Evolutionary conservation across 2,888 invertebrate genomes (phyloP), one percentile per base, ranked within the genome.

Genomic region (Perdita meconis): DNA sequence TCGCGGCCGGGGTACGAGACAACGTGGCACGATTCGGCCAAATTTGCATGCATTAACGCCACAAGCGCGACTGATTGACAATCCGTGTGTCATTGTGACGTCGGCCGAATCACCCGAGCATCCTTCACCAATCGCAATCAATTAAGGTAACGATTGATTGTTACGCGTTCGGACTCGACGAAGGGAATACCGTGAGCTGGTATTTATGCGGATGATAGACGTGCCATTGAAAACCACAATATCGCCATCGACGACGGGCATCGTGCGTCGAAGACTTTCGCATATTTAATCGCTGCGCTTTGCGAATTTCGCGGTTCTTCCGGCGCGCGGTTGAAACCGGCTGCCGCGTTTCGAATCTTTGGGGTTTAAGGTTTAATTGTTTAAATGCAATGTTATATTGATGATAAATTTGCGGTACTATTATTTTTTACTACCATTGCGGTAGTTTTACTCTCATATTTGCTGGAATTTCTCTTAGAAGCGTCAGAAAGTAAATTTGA

Each of bases 61-160:
- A 92, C 92, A 92, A 92, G 91, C 90, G 90, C 87, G 88, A 89
- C 91, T 92, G 92, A 92, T 92, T 92, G 92, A 92, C 91, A 91
- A 92, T 92, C 89, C 90, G 88, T 88, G 83, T 87, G 89, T 91
- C 91, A 92, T 92, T 92, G 91, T 92, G 90, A 92, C 90, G 89
- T 92, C 89, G 90, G 86, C 90, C 89, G 86, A 86, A 86, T 87
- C 86, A 84, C 70, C 60, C 83, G 77, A 66, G 78, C 80, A 63
- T 77, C 77, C 84, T 83, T 72, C 78, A 65, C 86, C 85, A 91
- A 88, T 90, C 87, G 90, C 89, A 91, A 92, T 91, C 90, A 92
- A 92, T 92, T 90, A 89, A 89, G 87, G 86, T 89, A 89, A 90
- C 87, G 88, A 88, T 89, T 89, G 87, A 89, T 89, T 89, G 89